Percentiles rank a stretch among this genome's conserved stretches.
Evolutionary conservation across 1,140 invertebrate genomes (phyloP).

Genomic region (Tetramorium parvispinum): DNA sequence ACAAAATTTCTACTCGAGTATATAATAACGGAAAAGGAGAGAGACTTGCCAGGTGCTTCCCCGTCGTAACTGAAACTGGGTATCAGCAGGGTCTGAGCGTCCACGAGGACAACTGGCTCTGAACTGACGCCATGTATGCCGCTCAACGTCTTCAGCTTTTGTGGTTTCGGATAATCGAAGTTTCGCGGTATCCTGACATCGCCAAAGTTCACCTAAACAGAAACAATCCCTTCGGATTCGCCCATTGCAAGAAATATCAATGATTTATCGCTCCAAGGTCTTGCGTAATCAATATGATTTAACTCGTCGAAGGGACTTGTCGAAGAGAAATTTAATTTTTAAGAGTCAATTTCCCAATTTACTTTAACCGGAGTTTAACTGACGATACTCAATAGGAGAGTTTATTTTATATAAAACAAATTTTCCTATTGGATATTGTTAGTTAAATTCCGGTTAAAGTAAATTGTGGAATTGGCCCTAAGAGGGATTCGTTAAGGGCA

Average conservation of each 20-base stretch:
- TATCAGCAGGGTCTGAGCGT: constrained; percentile 95
- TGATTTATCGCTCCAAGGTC: neutral
- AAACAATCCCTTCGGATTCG: neutral
- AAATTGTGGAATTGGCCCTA: too few species aligned
- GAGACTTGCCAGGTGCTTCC: constrained; percentile 92
- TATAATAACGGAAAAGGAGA: neutral
- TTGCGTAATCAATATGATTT: neutral
- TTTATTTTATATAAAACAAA: too few species aligned
- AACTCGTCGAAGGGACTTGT: neutral
- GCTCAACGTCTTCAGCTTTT: constrained; percentile 90
- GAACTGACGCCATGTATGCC: constrained; percentile 94
- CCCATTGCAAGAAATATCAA: neutral
- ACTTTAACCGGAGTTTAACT: too few species aligned
- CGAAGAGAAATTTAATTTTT: neutral
- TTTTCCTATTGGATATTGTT: too few species aligned
- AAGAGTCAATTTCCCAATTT: too few species aligned
- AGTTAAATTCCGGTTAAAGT: too few species aligned
- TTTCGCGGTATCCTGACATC: constrained; percentile 92
- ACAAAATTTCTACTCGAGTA: too few species aligned
- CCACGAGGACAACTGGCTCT: constrained; percentile 94
- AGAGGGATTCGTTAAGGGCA: neutral
- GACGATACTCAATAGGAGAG: too few species aligned
- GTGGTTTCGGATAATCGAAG: constrained; percentile 93
- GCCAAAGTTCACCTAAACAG: constrained; percentile 93
- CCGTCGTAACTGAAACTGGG: constrained; percentile 96